Evolutionary conservation across 2,113 vertebrate genomes (phyloP).

Genomic region (Ondatra zibethicus): DNA sequence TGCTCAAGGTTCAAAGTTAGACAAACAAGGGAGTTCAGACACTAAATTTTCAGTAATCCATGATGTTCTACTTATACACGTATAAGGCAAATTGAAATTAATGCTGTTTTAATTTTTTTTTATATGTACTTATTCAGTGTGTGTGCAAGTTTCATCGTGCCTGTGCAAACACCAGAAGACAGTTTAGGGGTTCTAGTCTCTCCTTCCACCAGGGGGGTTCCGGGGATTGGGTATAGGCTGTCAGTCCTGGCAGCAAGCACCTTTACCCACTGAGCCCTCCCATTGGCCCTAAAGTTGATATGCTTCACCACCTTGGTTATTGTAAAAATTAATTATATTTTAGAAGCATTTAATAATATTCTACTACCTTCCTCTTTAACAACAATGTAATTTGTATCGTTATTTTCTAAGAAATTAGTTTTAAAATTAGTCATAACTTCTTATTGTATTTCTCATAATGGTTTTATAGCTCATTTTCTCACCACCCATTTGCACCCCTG

Average conservation of each 20-base stretch:
- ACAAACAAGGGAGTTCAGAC: neutral
- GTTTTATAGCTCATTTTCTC: neutral
- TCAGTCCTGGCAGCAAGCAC: neutral
- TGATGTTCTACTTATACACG: neutral
- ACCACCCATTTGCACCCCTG: neutral
- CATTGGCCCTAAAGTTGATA: neutral
- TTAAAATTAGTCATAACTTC: neutral
- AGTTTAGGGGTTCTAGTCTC: fast-evolving
- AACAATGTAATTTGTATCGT: neutral
- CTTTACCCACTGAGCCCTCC: neutral
- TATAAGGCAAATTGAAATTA: neutral
- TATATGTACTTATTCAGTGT: neutral
- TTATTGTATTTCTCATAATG: neutral
- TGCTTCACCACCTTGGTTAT: neutral
- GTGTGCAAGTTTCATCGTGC: neutral
- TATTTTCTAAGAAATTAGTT: neutral
- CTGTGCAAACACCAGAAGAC: neutral
- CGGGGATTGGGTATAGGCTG: neutral
- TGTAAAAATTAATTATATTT: neutral
- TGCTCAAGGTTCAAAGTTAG: neutral
- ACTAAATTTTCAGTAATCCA: neutral
- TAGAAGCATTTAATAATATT: neutral
- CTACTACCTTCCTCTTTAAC: neutral
- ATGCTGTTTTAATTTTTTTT: neutral
- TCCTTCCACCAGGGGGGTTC: too few relatives aligned